Conservation (phyloP, 2,888 invertebrate genomes). For the Arrhopalites spinosus region DNA sequence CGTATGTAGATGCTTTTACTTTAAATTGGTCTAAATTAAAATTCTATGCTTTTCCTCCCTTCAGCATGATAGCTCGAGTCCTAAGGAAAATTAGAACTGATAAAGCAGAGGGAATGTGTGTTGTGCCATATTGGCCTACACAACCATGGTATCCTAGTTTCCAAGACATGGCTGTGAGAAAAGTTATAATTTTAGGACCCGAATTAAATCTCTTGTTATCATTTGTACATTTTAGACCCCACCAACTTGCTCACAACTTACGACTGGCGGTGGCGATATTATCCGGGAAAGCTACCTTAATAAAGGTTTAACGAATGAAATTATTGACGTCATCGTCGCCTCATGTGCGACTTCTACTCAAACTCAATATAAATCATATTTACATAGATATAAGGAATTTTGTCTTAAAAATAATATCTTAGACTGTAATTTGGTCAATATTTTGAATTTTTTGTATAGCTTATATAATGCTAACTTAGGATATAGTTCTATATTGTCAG, state of each 20-base stretch:
- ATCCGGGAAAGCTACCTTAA: not conserved
- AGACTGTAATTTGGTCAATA: constrained; percentile 1
- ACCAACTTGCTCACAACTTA: not conserved
- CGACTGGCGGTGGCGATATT: not conserved
- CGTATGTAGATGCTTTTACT: constrained; percentile 5
- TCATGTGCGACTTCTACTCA: not conserved
- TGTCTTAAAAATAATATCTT: not conserved
- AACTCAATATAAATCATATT: constrained; percentile 11
- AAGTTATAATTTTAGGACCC: not conserved
- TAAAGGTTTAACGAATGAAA: not conserved
- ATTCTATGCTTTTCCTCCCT: not conserved
- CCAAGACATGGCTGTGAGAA: not conserved
- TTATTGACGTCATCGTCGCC: not conserved
- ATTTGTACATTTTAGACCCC: not conserved
- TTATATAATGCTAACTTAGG: not conserved
- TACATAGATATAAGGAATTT: not conserved
- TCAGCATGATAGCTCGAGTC: not conserved
- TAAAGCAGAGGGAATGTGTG: not conserved
- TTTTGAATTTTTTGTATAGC: constrained; percentile 6
- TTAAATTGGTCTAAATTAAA: not conserved
- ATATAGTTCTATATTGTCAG: constrained; percentile 26
- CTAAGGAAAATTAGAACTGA: not conserved
- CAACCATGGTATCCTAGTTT: constrained; percentile 7
- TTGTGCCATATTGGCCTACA: constrained; percentile 1
- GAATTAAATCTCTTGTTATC: not conserved